Conservation (phyloP, 2,113 vertebrate species). For the Pavo muticus region DNA sequence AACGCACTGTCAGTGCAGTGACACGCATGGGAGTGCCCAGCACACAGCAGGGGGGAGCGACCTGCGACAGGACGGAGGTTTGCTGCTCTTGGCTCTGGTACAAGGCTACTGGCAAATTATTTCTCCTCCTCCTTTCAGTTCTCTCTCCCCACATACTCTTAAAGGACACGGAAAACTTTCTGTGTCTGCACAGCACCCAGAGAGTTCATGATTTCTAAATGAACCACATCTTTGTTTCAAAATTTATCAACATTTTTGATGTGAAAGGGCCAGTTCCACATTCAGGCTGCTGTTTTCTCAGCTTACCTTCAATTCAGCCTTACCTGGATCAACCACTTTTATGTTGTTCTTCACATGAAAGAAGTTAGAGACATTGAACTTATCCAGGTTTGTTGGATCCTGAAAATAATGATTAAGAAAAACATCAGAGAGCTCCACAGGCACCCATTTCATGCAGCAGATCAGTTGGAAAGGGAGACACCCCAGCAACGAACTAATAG, state of each 20-base stretch:
- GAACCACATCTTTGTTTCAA: not conserved
- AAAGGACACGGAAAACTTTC: not conserved
- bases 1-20: not conserved
- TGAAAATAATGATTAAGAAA: conserved; percentile 45
- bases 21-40: not conserved
- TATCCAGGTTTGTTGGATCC: conserved; percentile 97
- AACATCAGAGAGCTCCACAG: not conserved
- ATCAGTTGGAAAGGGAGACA: not conserved
- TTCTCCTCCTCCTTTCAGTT: not conserved
- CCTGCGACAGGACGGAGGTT: fast-evolving
- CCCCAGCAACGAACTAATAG: not conserved
- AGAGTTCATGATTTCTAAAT: not conserved
- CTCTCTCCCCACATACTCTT: not conserved
- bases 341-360: conserved; percentile 96
- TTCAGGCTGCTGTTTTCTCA: not conserved
- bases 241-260: not conserved
- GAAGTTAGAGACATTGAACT: conserved; percentile 96
- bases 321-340: conserved; percentile 92
- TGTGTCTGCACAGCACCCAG: not conserved
- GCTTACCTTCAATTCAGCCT: not conserved
- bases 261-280: not conserved
- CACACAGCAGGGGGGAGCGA: not conserved
- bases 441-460: not conserved
- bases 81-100: not conserved
- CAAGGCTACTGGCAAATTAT: not conserved